phyloP scores from a whole-genome alignment of 2,888 invertebrate genomes.

The Xestoiulus laeticollis region DNA sequence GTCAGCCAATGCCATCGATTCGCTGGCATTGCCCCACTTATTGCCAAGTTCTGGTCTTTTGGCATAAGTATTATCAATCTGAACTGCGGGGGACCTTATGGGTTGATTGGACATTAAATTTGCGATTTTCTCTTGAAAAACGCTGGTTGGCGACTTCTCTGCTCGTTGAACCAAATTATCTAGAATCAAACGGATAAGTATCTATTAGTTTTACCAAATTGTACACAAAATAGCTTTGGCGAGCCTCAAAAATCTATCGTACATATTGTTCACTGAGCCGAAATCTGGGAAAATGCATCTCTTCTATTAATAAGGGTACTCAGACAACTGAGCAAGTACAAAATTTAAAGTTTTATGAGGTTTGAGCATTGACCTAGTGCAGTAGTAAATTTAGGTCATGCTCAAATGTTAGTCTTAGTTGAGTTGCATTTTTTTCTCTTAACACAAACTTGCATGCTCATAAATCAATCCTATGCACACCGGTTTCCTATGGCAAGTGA shows the following conservation, averaged over 20 bases:
- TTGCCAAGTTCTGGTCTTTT: neutral
- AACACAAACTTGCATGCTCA: too few relatives aligned
- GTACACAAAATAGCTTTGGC: neutral
- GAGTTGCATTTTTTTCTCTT: too few relatives aligned
- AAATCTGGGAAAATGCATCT: too few relatives aligned
- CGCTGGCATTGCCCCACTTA: slow-evolving; percentile 42
- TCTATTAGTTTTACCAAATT: neutral
- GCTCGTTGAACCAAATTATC: neutral
- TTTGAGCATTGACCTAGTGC: too few relatives aligned
- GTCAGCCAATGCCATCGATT: neutral
- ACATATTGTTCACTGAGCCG: too few relatives aligned
- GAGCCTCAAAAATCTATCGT: neutral
- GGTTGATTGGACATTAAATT: neutral
- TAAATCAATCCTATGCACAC: too few relatives aligned
- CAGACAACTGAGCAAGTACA: too few relatives aligned
- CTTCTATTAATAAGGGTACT: too few relatives aligned
- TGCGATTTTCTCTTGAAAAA: neutral
- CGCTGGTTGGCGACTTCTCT: neutral
- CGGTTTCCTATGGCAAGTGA: too few relatives aligned
- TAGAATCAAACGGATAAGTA: neutral
- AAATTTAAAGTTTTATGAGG: too few relatives aligned
- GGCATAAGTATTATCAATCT: neutral
- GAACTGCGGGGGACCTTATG: neutral
- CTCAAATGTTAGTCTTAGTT: too few relatives aligned
- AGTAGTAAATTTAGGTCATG: too few relatives aligned